These are phyloP conservation scores for Macrosiphum euphorbiae DNA, from an alignment of 2,888 invertebrate species.

Conservation along the genomic window DNA sequence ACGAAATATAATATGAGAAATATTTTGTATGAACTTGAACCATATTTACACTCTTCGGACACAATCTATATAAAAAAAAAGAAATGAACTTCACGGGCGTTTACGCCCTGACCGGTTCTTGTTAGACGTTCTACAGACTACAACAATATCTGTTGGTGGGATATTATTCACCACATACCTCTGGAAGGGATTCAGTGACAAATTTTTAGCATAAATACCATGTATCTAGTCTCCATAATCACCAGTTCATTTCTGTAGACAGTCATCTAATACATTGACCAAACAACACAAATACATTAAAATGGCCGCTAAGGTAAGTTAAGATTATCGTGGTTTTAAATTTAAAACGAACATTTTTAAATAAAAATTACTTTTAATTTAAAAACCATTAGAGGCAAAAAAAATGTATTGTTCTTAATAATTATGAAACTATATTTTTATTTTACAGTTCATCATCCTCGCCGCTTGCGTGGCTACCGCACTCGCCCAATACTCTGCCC, in stretches of 20 bases:
- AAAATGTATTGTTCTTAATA: background rate
- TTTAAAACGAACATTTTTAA: background rate
- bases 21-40: background rate
- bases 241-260: constrained; percentile 5
- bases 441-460: constrained; percentile 43
- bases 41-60: background rate
- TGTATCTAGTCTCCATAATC: background rate
- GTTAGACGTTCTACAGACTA: background rate
- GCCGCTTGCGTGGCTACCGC: constrained; percentile 66
- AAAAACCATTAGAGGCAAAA: background rate
- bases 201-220: background rate
- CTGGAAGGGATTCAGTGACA: background rate
- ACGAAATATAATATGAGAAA: background rate
- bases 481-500: constrained; percentile 66
- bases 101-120: constrained; percentile 12
- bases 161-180: background rate
- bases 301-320: constrained; percentile 4
- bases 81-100: background rate
- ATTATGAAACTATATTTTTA: background rate
- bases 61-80: background rate
- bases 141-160: background rate
- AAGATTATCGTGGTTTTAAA: background rate
- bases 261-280: background rate
- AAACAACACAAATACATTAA: background rate
- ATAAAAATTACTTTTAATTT: background rate